Evolutionary conservation across 2,113 vertebrate genomes (phyloP), one percentile per base, ranked within the genome.

Genomic region (Ovis canadensis): DNA sequence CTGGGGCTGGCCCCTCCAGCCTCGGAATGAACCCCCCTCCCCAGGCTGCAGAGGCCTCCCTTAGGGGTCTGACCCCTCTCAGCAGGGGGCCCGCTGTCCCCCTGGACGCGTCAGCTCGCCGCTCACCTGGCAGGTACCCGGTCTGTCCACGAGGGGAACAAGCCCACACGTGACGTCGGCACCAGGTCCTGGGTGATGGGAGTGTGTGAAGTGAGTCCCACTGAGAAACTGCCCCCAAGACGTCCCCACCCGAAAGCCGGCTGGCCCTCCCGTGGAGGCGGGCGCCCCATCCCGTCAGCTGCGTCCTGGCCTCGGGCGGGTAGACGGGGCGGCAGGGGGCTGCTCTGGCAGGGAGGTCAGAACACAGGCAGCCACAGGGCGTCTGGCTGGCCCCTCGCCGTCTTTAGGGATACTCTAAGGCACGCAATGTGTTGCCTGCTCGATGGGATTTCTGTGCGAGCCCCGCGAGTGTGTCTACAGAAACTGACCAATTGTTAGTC

Each of bases 401-500:
- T 98, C 96, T 98, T 90, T 91, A 93, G 89, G 55, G 82, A 12
- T 54, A 78, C 89, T 96, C 71, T 25, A 85, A 97, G 77, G 95
- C 15, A 71, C 93, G 91, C 94, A 90, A 81, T 55, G 59, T 6
- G 36, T 97, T 97, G 84, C 81, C 7, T 92, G 33, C 96, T 98
- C 95, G 93, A 97, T 88, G 13, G 80, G 96, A 98, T 98, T 98
- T 90, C 97, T 62, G 82, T 97, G 89, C 71, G 95, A 57, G 33
- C 0, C 0, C 77, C 36, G 84, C 97, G 45, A 98, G 98, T 62
- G 48, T 96, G 33, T 98, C 98, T 98, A 97, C 96, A 97, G 95
- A 96, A 98, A 97, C 91, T 95, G 97, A 97, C 97, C 98, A 95
- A 96, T 98, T 93, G 92, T 98, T 98, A 98, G 98, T 97, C 89